Percentiles rank a stretch among this genome's conserved stretches.
These are phyloP conservation scores for Oscarella lobularis DNA, from an alignment of 37 sponge, comb jelly and placozoan species.

Conservation along the genomic window DNA sequence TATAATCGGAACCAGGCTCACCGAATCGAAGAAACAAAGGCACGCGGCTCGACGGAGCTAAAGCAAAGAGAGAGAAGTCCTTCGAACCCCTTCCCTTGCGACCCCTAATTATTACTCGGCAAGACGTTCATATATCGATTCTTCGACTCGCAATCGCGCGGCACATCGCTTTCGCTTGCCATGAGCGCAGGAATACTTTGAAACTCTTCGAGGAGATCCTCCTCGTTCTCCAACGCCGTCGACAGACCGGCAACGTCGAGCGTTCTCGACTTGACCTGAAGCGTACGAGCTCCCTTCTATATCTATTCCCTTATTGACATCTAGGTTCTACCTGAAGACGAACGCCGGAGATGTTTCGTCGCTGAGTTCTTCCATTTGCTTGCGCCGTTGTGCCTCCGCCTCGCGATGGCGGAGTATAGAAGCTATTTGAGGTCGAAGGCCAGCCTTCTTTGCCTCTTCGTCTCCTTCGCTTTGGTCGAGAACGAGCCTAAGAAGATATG, in stretches of 20 bases:
- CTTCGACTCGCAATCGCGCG: slow-evolving; percentile 65
- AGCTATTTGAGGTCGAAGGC: too few relatives aligned
- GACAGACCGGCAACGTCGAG: neutral
- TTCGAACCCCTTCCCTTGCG: neutral
- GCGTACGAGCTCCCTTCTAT: too few relatives aligned
- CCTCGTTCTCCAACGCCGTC: neutral
- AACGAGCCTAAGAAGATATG: too few relatives aligned
- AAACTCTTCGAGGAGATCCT: neutral
- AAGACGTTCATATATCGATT: slow-evolving; percentile 77
- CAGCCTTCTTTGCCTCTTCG: too few relatives aligned
- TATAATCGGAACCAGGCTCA: slow-evolving; percentile 71
- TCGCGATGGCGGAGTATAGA: too few relatives aligned
- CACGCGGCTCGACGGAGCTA: slow-evolving; percentile 71
- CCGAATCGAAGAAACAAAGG: slow-evolving; percentile 69
- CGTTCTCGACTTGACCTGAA: too few relatives aligned
- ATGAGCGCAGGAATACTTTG: slow-evolving; percentile 51
- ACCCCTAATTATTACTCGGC: slow-evolving; percentile 33
- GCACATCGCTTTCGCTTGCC: slow-evolving; percentile 41
- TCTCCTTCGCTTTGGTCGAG: too few relatives aligned
- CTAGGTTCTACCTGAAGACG: too few relatives aligned
- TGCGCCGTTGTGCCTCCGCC: too few relatives aligned
- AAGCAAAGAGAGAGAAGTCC: neutral
- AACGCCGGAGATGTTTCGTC: too few relatives aligned
- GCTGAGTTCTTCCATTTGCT: too few relatives aligned
- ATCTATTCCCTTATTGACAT: too few relatives aligned